Base-by-base conservation (phyloP, 2,797 vertebrate species). In the Leptoclinus maculatus region DNA sequence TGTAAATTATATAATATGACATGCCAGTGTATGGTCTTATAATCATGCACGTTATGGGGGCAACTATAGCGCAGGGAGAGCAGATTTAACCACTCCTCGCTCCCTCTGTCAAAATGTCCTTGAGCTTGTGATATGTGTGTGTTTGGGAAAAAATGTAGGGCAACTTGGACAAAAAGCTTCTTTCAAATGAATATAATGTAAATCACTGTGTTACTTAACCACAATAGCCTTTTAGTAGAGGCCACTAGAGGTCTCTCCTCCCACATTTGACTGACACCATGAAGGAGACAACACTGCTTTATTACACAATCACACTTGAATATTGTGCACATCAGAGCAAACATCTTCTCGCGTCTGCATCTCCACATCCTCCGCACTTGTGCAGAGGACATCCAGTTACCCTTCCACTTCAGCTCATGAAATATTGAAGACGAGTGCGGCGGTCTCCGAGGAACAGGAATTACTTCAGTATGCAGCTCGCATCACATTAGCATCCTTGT, bases 211-310 rank as follows among this genome's bases (percentile, higher is more conserved):
- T 16, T 41, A 25, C 5, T 77, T 25, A 58, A 51, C 13, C 10
- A 12, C 4, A 17, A 14, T 29, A 36, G 0, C 19, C 32, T 59
- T 47, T 49, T 34, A 19, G 32, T 34, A 13, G 0, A 60, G 29
- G 29, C 86, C 90, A 89, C 83, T 74, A 93, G 91, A 87, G 84
- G 90, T 88, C 92, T 65, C 83, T 73, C 47, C 12, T 83, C 60
- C 79, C 66, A 70, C 66, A 49, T 58, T 49, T 53, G 21, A 69
- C 16, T 39, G 11, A 14, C 6, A 25, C 10, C 29, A 10, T n/a
- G 19, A 47, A 6, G 10, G 51, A 29, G 9, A n/a, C 3, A 11
- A 51, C 49, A 13, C n/a, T 23, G 23, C 49, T 11, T 12, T 51
- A 11, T 51, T 11, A n/a, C 23, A 53, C 49, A 53, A 2, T 19